Base-by-base conservation (phyloP, 2,888 invertebrate species). In the Caenorhabditis sp. region DNA sequence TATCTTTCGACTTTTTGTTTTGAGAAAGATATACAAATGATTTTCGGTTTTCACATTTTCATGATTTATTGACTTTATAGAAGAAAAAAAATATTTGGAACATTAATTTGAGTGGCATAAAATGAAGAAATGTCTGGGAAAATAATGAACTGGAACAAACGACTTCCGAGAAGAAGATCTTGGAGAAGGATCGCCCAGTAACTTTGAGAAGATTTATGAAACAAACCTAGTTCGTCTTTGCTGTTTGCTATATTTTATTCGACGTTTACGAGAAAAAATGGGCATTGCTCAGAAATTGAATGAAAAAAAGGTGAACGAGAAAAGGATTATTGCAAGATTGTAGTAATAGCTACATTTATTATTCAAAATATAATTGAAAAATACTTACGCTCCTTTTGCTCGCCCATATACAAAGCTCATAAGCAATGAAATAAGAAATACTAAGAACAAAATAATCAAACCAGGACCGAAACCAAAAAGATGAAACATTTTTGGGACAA, bases 301-400 rank as follows among this genome's bases (percentile, higher is more conserved):
- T 31, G 31, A 31, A 10, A 19, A 49, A 53, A 53, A 57, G 10
- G 12, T 49, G 27, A 19, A 24, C 10, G 1, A 17, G 21, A n/a
- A 57, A 49, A 6, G 23, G 23, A 14, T 57, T 43, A 24, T 31
- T n/a, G 23, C 50, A 19, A 60, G 23, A 43, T 43, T 43, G 43
- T 43, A 43, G 43, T 10, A 17, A 31, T 12, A 17, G 14, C 55
- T 57, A 24, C 64, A 43, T 24, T 27, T 27, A 36, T 26, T 59
- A 31, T 36, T 2, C 36, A 21, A 27, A 54, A 61, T 23, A 49
- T n/a, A 37, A 59, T 37, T 59, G 49, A 49, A 60, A 66, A 66
- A 60, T 36, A 70, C 75, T 75, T 62, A 75, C 75, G 70, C 64
- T 75, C 69, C 75, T 55, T 70, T 67, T 59, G 69, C 54, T 26